Evolutionary conservation across 2,888 invertebrate genomes (phyloP), one percentile per base, ranked within the genome.

Genomic region (Aphidoletes aphidimyza): DNA sequence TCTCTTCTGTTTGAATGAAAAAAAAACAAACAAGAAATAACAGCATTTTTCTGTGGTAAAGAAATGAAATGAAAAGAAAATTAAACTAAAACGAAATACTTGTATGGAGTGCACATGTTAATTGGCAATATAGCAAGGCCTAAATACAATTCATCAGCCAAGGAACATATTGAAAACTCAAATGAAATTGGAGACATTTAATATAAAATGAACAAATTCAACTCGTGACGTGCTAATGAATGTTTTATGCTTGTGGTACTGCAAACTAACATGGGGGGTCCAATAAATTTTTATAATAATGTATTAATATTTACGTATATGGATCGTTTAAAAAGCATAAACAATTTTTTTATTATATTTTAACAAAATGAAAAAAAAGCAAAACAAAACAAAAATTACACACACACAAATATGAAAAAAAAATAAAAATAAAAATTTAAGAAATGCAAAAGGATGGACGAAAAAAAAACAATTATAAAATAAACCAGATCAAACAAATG

Each of bases 221-320:
- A n/a, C n/a, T n/a, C n/a, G n/a, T n/a, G 69, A 69, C 30, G 69
- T n/a, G 69, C 69, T 30, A 69, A 69, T 69, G 69, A 69, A 30
- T 69, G 69, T 11, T 69, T 69, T 69, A 69, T 30, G 69, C 69
- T 69, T 69, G 69, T 69, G 69, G 30, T 69, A 69, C 34, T 69
- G 69, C 69, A 69, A 69, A 69, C 26, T 69, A 69, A 30, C 69
- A 69, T 69, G 9, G 30, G n/a, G n/a, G n/a, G 69, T 17, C 69
- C 69, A 69, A 69, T 69, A 69, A 69, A 30, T 69, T 69, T 69
- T 69, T n/a, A n/a, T n/a, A n/a, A n/a, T n/a, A n/a, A n/a, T n/a
- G 30, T 69, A 69, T 30, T 69, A 69, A 69, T 69, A 69, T 69
- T 69, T 30, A 69, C 69, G 69, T 69, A 69, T 42, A 42, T 42